Evolutionary conservation across 2,113 vertebrate genomes (phyloP).

Genomic region (Pyrgilauda ruficollis): DNA sequence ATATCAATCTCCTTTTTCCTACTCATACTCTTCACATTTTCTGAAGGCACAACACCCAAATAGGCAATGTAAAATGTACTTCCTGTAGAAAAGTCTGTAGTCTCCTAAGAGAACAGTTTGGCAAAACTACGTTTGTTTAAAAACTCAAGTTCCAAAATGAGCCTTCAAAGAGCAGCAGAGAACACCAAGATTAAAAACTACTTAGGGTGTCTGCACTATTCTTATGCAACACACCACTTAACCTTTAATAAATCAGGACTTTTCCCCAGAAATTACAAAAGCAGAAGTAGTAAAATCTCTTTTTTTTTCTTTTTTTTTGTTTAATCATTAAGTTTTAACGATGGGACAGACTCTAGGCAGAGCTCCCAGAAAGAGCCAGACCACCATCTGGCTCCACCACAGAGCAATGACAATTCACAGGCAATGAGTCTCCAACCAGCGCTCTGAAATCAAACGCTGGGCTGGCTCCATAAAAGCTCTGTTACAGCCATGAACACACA

Average conservation of each 20-base stretch:
- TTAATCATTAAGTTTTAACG: background rate
- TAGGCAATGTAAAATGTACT: constrained; percentile 30
- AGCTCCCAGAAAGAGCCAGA: constrained; percentile 47
- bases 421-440: background rate
- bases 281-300: constrained; percentile 1
- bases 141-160: constrained; percentile 24
- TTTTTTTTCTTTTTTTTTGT: background rate
- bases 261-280: constrained; percentile 20
- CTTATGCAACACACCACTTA: background rate
- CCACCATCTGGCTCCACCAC: constrained; percentile 44
- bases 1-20: background rate
- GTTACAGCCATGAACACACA: background rate
- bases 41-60: constrained; percentile 50
- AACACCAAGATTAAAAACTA: constrained; percentile 18
- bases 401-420: constrained; percentile 36
- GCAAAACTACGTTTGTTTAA: constrained; percentile 25
- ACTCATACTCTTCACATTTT: constrained; percentile 24
- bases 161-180: constrained; percentile 26
- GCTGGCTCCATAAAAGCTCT: background rate
- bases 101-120: background rate
- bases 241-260: background rate
- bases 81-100: constrained; percentile 13
- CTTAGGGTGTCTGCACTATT: background rate
- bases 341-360: background rate
- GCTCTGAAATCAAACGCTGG: background rate